Conservation (phyloP, 2,888 invertebrate genomes). For the Anticlea derivata region DNA sequence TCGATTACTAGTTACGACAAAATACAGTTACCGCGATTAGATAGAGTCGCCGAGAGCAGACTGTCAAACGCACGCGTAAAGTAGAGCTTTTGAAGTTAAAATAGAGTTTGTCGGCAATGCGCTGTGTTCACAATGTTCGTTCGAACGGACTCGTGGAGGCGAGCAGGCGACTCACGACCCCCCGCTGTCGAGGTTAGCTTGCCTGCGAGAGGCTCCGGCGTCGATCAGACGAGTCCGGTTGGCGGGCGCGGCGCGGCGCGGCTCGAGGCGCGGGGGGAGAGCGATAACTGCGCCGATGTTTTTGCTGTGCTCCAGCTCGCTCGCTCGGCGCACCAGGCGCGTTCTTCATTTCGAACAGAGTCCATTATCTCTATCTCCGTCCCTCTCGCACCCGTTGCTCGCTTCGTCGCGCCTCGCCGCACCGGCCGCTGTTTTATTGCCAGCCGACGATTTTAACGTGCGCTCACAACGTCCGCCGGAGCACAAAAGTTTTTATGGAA, state of each 20-base stretch:
- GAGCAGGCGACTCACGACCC: constrained; percentile 73
- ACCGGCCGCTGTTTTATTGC: constrained; percentile 83
- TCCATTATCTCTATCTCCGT: constrained; percentile 78
- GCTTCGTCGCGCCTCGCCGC: constrained; percentile 80
- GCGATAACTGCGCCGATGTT: constrained; percentile 81
- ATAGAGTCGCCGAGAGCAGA: constrained; percentile 56
- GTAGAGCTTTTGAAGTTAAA: constrained; percentile 69
- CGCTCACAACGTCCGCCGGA: constrained; percentile 83
- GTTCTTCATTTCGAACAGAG: constrained; percentile 80
- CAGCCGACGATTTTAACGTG: constrained; percentile 84
- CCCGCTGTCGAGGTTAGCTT: constrained; percentile 79
- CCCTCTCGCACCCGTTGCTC: constrained; percentile 68
- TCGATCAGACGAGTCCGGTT: constrained; percentile 72
- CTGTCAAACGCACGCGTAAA: constrained; percentile 64
- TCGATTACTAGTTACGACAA: constrained; percentile 56
- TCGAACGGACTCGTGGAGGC: constrained; percentile 55
- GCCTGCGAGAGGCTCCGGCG: constrained; percentile 76
- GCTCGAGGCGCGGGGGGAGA: constrained; percentile 47
- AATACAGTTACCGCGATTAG: constrained; percentile 58
- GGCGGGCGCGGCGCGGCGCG: constrained; percentile 51
- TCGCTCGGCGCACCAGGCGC: constrained; percentile 76
- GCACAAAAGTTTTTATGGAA: constrained; percentile 85
- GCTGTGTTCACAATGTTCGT: constrained; percentile 58
- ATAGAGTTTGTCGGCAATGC: constrained; percentile 54
- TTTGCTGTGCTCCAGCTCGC: constrained; percentile 79